These are phyloP conservation scores for Bombus pyrosoma DNA, from an alignment of 1,140 invertebrate species.

Conservation along the genomic window DNA sequence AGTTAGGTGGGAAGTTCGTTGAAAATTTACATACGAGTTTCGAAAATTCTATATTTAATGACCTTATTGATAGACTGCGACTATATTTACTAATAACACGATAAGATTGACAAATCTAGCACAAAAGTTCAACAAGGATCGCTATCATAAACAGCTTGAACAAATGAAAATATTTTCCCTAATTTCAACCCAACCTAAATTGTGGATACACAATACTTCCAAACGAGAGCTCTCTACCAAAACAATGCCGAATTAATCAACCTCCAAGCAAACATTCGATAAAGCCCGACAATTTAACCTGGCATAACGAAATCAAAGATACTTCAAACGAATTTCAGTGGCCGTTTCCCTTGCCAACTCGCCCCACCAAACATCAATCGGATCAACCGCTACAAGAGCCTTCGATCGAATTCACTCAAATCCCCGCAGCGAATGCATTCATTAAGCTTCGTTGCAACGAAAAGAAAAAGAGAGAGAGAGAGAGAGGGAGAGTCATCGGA, in stretches of 20 bases:
- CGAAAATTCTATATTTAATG: neutral
- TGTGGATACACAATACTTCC: neutral
- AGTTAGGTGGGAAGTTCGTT: neutral
- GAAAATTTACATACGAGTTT: neutral
- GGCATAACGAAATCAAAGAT: neutral
- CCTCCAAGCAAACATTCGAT: neutral
- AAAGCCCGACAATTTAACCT: neutral
- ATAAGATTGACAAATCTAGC: too few species aligned
- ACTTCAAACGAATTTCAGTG: neutral
- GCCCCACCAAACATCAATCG: neutral
- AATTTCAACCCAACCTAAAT: neutral
- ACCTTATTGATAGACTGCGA: too few species aligned
- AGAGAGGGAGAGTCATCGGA: neutral
- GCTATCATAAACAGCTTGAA: too few species aligned
- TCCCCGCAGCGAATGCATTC: slow-evolving; percentile 34
- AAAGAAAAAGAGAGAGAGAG: neutral
- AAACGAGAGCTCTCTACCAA: rapidly evolving
- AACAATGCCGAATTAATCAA: neutral
- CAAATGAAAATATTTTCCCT: neutral
- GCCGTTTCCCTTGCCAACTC: neutral
- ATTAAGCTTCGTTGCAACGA: neutral
- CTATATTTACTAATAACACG: too few species aligned
- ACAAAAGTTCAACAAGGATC: too few species aligned
- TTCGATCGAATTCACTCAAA: neutral
- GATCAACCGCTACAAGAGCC: neutral